Percentiles rank a stretch among this genome's conserved stretches.
These are phyloP conservation scores for Drosophila mauritiana DNA, from an alignment of 1,140 invertebrate species.

Conservation along the genomic window DNA sequence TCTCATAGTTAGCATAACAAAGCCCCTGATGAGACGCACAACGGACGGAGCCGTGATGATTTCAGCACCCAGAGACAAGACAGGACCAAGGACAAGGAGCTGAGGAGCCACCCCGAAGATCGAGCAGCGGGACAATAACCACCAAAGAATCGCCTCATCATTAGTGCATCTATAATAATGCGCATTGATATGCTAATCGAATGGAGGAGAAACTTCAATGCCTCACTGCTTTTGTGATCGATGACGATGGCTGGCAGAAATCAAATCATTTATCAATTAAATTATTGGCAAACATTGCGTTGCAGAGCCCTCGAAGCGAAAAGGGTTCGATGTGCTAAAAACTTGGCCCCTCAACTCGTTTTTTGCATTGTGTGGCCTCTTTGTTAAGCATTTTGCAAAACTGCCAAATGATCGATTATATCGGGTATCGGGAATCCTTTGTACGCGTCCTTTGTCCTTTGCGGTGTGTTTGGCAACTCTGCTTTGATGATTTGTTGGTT, in stretches of 20 bases:
- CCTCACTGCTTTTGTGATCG: slow-evolving; percentile 61
- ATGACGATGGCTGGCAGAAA: slow-evolving; percentile 64
- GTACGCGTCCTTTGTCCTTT: slow-evolving; percentile 36
- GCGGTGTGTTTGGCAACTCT: slow-evolving; percentile 78
- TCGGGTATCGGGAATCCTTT: slow-evolving; percentile 28
- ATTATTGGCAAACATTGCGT: slow-evolving; percentile 84
- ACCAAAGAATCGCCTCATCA: slow-evolving; percentile 75
- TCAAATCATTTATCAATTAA: slow-evolving; percentile 84
- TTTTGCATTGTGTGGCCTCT: slow-evolving; percentile 40
- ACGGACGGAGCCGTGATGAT: slow-evolving; percentile 68
- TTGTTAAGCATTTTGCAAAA: slow-evolving; percentile 46
- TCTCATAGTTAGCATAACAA: slow-evolving; percentile 84
- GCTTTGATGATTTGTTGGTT: slow-evolving; percentile 79
- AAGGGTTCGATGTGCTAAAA: slow-evolving; percentile 38
- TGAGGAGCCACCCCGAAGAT: slow-evolving; percentile 52
- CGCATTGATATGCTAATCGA: slow-evolving; percentile 78
- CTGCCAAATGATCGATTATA: slow-evolving; percentile 83
- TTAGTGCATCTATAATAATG: slow-evolving; percentile 71
- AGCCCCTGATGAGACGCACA: slow-evolving; percentile 71
- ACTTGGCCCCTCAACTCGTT: slow-evolving; percentile 22
- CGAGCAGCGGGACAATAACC: slow-evolving; percentile 34
- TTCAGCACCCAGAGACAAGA: slow-evolving; percentile 74
- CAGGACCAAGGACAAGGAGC: slow-evolving; percentile 14
- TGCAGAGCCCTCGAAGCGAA: slow-evolving; percentile 41
- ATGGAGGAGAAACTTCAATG: slow-evolving; percentile 19